Percentiles rank a stretch among this genome's conserved stretches.
phyloP scores from a whole-genome alignment of 2,113 vertebrate genomes.

The Oenanthe melanoleuca region DNA sequence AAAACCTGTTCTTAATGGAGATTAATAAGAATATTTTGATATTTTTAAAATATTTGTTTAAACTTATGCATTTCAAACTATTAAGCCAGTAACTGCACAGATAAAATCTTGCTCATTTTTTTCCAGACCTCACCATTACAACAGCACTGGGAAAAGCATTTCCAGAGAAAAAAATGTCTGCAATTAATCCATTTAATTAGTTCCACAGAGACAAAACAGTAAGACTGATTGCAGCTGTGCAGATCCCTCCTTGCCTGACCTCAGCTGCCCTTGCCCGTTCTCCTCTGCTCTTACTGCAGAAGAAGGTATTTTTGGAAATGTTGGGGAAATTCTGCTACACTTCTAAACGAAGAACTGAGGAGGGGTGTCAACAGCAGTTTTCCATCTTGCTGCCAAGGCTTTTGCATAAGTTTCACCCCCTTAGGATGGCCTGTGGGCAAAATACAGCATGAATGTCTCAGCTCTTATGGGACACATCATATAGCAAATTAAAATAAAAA shows the following conservation, averaged over 20 bases:
- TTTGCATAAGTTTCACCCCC: neutral
- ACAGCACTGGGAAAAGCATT: neutral
- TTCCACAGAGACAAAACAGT: conserved; percentile 55
- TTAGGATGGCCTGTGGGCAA: neutral
- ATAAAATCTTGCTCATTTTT: neutral
- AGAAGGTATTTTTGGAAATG: conserved; percentile 63
- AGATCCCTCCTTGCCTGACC: conserved; percentile 28
- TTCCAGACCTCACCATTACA: neutral
- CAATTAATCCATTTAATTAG: conserved; percentile 51
- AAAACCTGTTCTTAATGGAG: neutral
- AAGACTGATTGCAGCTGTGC: conserved; percentile 39
- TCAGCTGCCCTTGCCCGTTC: conserved; percentile 61
- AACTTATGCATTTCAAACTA: neutral
- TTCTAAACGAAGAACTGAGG: conserved; percentile 41
- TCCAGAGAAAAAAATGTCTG: neutral
- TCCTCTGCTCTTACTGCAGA: conserved; percentile 69
- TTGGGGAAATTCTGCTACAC: conserved; percentile 61
- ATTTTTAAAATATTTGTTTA: neutral
- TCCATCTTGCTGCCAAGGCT: neutral
- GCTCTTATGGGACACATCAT: neutral
- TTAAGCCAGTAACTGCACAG: neutral
- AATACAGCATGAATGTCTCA: neutral
- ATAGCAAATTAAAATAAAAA: neutral
- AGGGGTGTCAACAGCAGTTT: conserved; percentile 33
- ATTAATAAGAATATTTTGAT: neutral